These are phyloP conservation scores for Seira musarum DNA, from an alignment of 2,888 invertebrate species.

Conservation along the genomic window DNA sequence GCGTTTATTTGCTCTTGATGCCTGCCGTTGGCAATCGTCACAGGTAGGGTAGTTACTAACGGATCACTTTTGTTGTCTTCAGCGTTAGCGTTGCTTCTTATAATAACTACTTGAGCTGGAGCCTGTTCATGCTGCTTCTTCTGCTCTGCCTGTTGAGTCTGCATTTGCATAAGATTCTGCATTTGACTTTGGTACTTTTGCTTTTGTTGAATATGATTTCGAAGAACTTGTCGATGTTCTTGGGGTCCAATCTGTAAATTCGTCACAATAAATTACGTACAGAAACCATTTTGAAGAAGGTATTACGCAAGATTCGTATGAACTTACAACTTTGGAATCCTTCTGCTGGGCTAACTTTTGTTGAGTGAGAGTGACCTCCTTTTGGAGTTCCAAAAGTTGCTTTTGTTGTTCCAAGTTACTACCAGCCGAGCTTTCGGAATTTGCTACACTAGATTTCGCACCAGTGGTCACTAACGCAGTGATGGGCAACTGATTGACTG, in stretches of 20 bases:
- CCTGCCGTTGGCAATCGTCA: constrained; percentile 57
- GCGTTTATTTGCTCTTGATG: constrained; percentile 44
- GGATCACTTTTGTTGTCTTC: neutral
- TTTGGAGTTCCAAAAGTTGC: constrained; percentile 89
- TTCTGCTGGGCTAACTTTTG: constrained; percentile 72
- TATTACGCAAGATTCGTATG: too few species aligned
- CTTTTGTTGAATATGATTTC: constrained; percentile 82
- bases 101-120: constrained; percentile 61
- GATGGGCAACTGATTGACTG: constrained; percentile 45
- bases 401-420: constrained; percentile 82
- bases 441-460: constrained; percentile 17
- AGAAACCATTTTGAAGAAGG: too few species aligned
- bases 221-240: constrained; percentile 73
- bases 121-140: constrained; percentile 74
- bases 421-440: neutral
- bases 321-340: constrained; percentile 60
- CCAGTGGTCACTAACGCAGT: constrained; percentile 46
- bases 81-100: constrained; percentile 12
- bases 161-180: constrained; percentile 53
- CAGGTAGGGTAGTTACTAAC: neutral
- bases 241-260: constrained; percentile 62
- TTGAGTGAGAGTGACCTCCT: constrained; percentile 85
- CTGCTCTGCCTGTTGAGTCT: constrained; percentile 75
- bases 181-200: constrained; percentile 73
- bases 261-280: too few species aligned